Base-by-base conservation (phyloP, 1,140 invertebrate genomes). In the Akabosia matsudoensis region DNA sequence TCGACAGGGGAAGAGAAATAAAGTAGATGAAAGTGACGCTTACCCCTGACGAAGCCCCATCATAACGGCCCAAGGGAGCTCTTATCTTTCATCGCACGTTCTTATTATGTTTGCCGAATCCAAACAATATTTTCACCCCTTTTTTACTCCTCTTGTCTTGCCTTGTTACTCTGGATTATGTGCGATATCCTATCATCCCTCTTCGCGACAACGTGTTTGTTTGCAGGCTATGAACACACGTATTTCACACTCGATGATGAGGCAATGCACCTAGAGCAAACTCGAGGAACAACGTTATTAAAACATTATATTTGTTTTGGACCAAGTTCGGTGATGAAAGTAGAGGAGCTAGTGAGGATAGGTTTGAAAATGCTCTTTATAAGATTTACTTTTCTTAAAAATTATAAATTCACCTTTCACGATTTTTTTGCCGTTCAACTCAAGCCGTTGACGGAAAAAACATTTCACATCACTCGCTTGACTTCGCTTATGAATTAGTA, bases 81-180 rank as follows among this genome's bases (percentile, higher is more conserved):
- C 61, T 67, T 67, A 67, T 67, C 61, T 67, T 67, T 67, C 61
- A 67, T 67, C 61, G 61, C 61, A 67, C 24, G 10, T 61, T 22
- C 4, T 24, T 16, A 16, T 45, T 22, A 61, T 7, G 4, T n/a
- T 22, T 10, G 4, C 24, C 24, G 54, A 61, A 61, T n/a, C 54
- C 54, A 61, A 61, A 24, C 54, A 61, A 22, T 51, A n/a, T 10
- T 61, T 61, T 61, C 54, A 61, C 54, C 54, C 54, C 24, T 14
- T 61, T 61, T 61, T 61, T n/a, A 61, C 54, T n/a, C 24, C 13
- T 30, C 24, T 31, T n/a, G n/a, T n/a, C n/a, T n/a, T n/a, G n/a
- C n/a, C n/a, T n/a, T n/a, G n/a, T n/a, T n/a, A n/a, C n/a, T n/a
- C n/a, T n/a, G n/a, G n/a, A n/a, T n/a, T n/a, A n/a, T n/a, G n/a